phyloP scores from a whole-genome alignment of 2,888 invertebrate genomes.

The Liodrosophila aerea region DNA sequence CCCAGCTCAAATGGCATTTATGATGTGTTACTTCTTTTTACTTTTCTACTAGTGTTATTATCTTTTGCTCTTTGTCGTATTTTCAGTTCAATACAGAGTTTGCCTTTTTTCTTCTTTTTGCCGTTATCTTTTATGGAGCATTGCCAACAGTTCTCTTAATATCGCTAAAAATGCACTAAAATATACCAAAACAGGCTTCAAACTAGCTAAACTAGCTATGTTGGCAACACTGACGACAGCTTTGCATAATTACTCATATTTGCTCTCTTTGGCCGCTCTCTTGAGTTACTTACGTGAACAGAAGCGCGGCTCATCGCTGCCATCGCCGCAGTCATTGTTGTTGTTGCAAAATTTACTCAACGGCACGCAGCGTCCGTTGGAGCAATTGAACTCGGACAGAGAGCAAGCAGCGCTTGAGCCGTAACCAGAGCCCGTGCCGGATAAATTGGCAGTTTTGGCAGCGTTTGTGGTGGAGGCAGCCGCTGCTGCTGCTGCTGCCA shows the following conservation, averaged over 20 bases:
- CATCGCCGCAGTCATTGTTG: constrained; percentile 90
- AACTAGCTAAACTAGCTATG: no score
- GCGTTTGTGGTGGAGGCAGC: constrained; percentile 48
- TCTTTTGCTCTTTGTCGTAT: no score
- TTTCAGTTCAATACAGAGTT: no score
- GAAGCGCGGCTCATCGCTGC: constrained; percentile 90
- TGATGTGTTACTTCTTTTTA: no score
- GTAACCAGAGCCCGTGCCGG: constrained; percentile 41
- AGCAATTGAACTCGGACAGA: constrained; percentile 81
- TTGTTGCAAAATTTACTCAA: constrained; percentile 91
- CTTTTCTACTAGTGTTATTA: no score
- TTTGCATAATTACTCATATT: constrained; percentile 57
- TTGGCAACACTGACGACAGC: constrained; percentile 49
- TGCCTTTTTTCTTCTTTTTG: no score
- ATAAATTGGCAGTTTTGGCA: constrained; percentile 66
- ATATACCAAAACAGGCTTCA: no score
- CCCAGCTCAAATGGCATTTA: constrained; percentile 1
- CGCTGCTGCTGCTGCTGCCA: constrained; percentile 34
- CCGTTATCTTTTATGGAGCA: neutral
- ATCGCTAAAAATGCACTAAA: no score
- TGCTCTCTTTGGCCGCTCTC: neutral
- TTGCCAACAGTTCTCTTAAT: no score
- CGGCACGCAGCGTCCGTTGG: constrained; percentile 83
- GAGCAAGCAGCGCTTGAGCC: constrained; percentile 67
- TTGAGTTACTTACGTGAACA: constrained; percentile 89